These are phyloP conservation scores for Archips crataeganus DNA, from an alignment of 2,888 invertebrate genomes.

Conservation along the genomic window DNA sequence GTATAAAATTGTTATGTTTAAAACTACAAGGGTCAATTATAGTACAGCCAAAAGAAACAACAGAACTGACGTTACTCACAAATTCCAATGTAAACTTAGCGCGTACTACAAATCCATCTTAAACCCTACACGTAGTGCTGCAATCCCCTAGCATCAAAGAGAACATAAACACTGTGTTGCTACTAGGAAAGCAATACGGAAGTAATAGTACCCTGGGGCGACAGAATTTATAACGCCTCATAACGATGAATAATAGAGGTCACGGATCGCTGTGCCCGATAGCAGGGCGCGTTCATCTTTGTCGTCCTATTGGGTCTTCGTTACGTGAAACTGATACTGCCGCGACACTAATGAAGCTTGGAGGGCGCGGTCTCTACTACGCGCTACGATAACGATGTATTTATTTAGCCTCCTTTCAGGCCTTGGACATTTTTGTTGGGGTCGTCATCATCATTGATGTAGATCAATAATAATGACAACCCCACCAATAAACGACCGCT, in stretches of 20 bases:
- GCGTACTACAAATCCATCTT: background rate
- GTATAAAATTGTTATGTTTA: background rate
- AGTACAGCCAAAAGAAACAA: slow-evolving; percentile 14
- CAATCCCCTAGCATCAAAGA: background rate
- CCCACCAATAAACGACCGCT: too few species aligned
- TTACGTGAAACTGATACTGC: slow-evolving; percentile 33
- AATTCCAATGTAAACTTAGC: slow-evolving; percentile 1
- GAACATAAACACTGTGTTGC: slow-evolving; percentile 8
- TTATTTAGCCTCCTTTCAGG: slow-evolving; percentile 2
- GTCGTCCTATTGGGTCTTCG: slow-evolving; percentile 32
- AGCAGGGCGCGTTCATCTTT: slow-evolving; percentile 30
- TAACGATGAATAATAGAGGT: slow-evolving; percentile 40
- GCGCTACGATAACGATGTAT: too few species aligned
- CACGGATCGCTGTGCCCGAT: slow-evolving; percentile 26
- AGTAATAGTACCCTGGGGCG: slow-evolving; percentile 37
- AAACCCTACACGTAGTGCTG: background rate
- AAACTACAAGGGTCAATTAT: slow-evolving; percentile 10
- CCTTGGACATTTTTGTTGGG: background rate
- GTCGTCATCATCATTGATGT: too few species aligned
- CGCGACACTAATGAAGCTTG: slow-evolving; percentile 35
- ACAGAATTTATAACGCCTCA: slow-evolving; percentile 32
- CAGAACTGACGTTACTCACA: slow-evolving; percentile 16
- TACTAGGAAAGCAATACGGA: slow-evolving; percentile 21
- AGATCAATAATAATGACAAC: too few species aligned
- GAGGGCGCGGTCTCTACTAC: slow-evolving; percentile 12